Evolutionary conservation across 2,113 vertebrate genomes (phyloP).

Genomic region (Ophiodon elongatus): DNA sequence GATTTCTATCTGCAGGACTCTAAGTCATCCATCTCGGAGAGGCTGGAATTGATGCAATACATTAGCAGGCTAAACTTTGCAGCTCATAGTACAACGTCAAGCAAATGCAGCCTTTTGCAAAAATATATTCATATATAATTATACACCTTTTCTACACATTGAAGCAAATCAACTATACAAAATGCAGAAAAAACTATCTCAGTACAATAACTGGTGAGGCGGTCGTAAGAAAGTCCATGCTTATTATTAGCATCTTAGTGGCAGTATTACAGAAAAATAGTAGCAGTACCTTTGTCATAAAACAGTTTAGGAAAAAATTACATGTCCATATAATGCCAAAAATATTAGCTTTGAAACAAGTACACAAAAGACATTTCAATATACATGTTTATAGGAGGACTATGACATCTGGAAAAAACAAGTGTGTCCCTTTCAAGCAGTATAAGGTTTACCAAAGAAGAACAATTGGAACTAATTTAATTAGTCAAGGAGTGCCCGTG

Average conservation of each 20-base stretch:
- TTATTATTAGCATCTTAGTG: constrained; percentile 42
- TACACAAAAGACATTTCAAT: constrained; percentile 52
- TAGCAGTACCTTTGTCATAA: constrained; percentile 66
- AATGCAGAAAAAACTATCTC: constrained; percentile 66
- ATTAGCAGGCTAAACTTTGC: constrained; percentile 52
- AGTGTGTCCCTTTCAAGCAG: constrained; percentile 58
- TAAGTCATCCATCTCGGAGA: not conserved
- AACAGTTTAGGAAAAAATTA: constrained; percentile 68
- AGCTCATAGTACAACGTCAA: constrained; percentile 49
- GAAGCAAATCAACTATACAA: constrained; percentile 73
- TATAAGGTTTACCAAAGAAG: constrained; percentile 9
- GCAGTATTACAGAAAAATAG: constrained; percentile 60
- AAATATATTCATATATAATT: constrained; percentile 81
- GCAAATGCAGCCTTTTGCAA: constrained; percentile 70
- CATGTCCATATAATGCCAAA: constrained; percentile 64
- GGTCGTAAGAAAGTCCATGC: constrained; percentile 51
- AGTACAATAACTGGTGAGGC: constrained; percentile 32
- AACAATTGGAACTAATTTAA: not conserved
- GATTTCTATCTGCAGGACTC: constrained; percentile 12
- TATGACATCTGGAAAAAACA: constrained; percentile 52
- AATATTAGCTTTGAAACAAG: constrained; percentile 68
- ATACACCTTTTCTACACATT: constrained; percentile 65
- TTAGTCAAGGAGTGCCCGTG: constrained; percentile 38
- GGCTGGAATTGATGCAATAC: constrained; percentile 27
- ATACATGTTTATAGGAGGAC: constrained; percentile 44